These are phyloP conservation scores for Epirrita christyi DNA, from an alignment of 2,888 invertebrate species.

Conservation along the genomic window DNA sequence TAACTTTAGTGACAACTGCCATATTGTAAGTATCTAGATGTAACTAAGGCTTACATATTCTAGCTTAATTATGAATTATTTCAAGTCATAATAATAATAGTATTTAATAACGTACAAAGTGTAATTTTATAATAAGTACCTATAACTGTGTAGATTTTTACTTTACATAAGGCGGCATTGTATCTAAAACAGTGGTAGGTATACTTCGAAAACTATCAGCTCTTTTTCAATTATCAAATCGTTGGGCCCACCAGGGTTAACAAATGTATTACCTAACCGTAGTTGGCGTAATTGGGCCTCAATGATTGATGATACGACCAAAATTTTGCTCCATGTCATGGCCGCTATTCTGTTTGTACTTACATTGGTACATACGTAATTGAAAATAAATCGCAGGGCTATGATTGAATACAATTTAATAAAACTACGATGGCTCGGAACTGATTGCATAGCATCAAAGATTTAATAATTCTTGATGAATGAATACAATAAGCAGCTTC, in stretches of 20 bases:
- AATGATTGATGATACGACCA: neutral
- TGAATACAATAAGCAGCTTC: conserved; percentile 15
- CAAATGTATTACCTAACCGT: neutral
- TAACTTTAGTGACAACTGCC: conserved; percentile 83
- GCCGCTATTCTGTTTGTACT: conserved; percentile 4
- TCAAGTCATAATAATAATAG: conserved; percentile 83
- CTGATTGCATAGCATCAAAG: neutral
- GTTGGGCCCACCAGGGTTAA: neutral
- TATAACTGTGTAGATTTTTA: conserved; percentile 8
- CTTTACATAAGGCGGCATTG: conserved; percentile 5
- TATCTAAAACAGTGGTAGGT: conserved; percentile 11
- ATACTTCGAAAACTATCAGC: neutral
- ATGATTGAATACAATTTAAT: neutral
- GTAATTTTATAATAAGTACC: conserved; percentile 28
- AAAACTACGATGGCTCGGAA: neutral
- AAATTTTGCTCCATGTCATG: conserved; percentile 6
- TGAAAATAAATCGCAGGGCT: neutral
- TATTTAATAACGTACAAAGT: conserved; percentile 70
- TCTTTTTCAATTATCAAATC: conserved; percentile 2
- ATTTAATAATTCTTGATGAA: neutral
- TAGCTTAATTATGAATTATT: conserved; percentile 68
- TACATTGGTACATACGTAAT: neutral
- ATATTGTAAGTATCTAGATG: conserved; percentile 79
- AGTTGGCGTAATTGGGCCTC: neutral
- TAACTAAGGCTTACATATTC: conserved; percentile 63